Conservation (phyloP, 2,113 vertebrate species). For the Caranx melampygus region DNA sequence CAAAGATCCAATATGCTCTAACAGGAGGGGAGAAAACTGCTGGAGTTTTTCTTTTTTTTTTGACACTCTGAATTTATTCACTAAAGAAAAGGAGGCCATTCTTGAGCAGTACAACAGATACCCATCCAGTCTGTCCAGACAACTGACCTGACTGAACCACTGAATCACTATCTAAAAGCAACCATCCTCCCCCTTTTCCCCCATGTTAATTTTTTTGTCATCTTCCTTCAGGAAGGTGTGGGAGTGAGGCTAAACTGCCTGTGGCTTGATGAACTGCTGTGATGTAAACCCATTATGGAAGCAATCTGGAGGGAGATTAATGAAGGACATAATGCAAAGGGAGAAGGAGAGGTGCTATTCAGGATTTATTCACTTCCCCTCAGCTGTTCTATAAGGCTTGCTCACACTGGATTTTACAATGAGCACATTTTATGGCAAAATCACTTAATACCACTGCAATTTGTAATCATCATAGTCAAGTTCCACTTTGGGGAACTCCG, state of each 20-base stretch:
- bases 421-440: not conserved
- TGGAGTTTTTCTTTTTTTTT: not conserved
- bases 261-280: not conserved
- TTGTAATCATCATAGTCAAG: not conserved
- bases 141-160: slow-evolving; percentile 5
- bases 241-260: not conserved
- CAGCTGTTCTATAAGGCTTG: not conserved
- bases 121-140: not conserved
- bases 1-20: not conserved
- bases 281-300: not conserved
- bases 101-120: not conserved
- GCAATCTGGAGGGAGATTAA: slow-evolving; percentile 1
- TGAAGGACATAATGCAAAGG: not conserved
- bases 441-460: not conserved
- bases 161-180: not conserved
- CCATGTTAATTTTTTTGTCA: not conserved
- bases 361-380: not conserved
- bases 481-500: not conserved
- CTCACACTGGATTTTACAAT: not conserved
- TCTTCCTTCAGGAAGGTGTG: not conserved
- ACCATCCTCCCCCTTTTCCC: not conserved
- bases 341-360: not conserved
- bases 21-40: not conserved
- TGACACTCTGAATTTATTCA: not conserved
- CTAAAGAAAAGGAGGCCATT: not conserved